Base-by-base conservation (phyloP, 1,140 invertebrate species). In the Coptotermes formosanus region DNA sequence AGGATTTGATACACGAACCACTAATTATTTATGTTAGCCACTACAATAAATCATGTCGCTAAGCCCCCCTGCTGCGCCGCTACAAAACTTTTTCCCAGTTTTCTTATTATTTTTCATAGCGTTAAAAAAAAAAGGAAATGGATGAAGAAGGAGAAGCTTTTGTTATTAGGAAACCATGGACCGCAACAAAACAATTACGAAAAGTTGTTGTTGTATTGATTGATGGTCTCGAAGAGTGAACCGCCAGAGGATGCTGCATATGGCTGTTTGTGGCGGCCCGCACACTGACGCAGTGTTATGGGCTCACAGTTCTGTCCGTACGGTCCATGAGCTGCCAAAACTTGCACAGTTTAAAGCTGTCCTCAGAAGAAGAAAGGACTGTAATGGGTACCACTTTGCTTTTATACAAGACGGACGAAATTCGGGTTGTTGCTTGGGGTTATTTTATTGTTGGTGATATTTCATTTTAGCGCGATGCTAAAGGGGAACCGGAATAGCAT, bases 91-190 rank as follows among this genome's bases (percentile, higher is more conserved):
- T 4, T 69, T n/a, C 64, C 23, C 64, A 69, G 64, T 69, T 69
- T 69, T 69, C 64, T 69, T 69, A 69, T 69, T 69, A 69, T 69
- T 69, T 69, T 69, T 69, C 64, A 69, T 69, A n/a, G 64, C 23
- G 64, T n/a, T n/a, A 12, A 69, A 69, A 69, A n/a, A n/a, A n/a
- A n/a, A n/a, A 69, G n/a, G 64, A 69, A 69, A 12, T 69, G 64
- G 64, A 69, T 69, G 64, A 69, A 69, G 64, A 69, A 69, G n/a
- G 64, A n/a, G 59, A 64, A 64, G 64, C 64, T 69, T 69, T 69
- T 69, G n/a, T 69, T 69, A 69, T n/a, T 69, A 69, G 64, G 25
- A n/a, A 69, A 69, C 64, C 64, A n/a, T 69, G 64, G 64, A 69
- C 64, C 19, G 25, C 64, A 69, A 69, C 64, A 69, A 69, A 69